These are phyloP conservation scores for Drosophila niveifrons DNA, from an alignment of 2,888 invertebrate genomes.

Conservation along the genomic window DNA sequence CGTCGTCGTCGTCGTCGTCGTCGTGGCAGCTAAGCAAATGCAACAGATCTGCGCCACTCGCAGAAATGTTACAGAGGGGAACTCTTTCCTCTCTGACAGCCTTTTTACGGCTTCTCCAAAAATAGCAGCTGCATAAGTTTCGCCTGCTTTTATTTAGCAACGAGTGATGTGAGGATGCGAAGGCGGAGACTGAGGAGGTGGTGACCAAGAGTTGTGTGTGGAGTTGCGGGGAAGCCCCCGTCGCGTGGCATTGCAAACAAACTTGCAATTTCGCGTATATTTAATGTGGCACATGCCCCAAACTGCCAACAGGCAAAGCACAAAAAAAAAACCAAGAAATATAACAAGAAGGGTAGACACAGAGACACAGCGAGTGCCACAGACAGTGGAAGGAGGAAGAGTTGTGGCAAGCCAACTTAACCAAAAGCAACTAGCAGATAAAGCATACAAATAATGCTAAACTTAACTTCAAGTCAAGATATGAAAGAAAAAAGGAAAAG, in stretches of 20 bases:
- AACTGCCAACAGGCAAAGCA: neutral
- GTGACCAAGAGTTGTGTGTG: neutral
- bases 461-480: neutral
- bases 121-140: constrained; percentile 37
- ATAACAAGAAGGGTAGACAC: neutral
- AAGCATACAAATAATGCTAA: neutral
- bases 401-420: too few species aligned
- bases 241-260: constrained; percentile 32
- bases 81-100: constrained; percentile 9
- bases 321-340: too few species aligned
- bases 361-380: neutral
- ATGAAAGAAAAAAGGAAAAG: too few species aligned
- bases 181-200: too few species aligned
- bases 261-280: constrained; percentile 29
- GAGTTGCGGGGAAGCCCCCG: neutral
- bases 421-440: neutral
- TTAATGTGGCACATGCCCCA: constrained; percentile 15
- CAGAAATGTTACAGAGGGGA: constrained; percentile 30
- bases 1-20: constrained; percentile 9
- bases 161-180: neutral
- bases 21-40: constrained; percentile 44
- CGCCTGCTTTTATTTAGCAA: neutral
- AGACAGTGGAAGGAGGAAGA: too few species aligned
- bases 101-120: constrained; percentile 45
- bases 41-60: constrained; percentile 25